Conservation (phyloP, 2,113 vertebrate species). For the Raja brachyura region DNA sequence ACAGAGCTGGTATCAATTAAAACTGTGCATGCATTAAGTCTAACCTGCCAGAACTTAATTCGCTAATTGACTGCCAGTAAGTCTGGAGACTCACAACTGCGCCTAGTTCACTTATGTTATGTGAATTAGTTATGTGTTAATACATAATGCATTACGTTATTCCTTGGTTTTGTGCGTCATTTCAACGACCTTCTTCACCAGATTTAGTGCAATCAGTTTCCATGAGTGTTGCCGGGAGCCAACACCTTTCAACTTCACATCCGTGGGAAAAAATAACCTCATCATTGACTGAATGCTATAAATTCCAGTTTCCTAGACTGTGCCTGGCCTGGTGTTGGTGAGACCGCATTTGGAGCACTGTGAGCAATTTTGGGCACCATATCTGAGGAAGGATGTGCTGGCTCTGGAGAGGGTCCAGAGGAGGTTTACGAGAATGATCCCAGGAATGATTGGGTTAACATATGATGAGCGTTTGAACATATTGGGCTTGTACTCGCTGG, state of each 20-base stretch:
- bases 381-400: too few species aligned
- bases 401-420: too few species aligned
- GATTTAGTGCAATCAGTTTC: background rate
- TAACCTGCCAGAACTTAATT: background rate
- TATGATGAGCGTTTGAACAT: too few species aligned
- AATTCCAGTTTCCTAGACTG: background rate
- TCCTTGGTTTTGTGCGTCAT: background rate
- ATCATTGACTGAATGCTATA: background rate
- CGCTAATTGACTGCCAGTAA: background rate
- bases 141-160: constrained; percentile 7
- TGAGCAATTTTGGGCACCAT: too few species aligned
- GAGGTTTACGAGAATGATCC: too few species aligned
- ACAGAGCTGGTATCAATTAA: constrained; percentile 26
- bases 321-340: background rate
- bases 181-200: constrained; percentile 14
- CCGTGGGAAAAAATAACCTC: background rate
- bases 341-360: too few species aligned
- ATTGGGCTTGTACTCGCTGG: too few species aligned
- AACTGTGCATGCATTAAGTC: background rate
- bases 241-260: background rate
- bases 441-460: too few species aligned
- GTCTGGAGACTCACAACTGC: background rate
- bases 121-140: background rate
- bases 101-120: background rate
- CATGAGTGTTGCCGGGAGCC: background rate